These are phyloP conservation scores for Eurytoma adleriae DNA, from an alignment of 2,888 invertebrate species.

Conservation along the genomic window DNA sequence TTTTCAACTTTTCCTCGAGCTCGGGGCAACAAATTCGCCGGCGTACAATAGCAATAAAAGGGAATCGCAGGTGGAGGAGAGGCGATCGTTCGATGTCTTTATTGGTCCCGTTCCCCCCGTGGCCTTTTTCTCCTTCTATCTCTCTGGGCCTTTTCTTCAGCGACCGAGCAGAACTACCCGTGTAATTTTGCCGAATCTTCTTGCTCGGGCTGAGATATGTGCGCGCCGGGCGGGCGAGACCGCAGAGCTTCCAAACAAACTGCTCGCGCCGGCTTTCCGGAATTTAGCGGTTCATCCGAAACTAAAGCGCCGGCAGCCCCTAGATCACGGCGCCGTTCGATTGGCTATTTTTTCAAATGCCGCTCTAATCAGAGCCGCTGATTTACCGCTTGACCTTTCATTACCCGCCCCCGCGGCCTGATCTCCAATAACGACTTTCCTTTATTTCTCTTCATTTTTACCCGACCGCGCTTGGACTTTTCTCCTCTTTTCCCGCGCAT, in stretches of 20 bases:
- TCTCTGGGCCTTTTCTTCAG: neutral
- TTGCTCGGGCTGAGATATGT: conserved; percentile 28
- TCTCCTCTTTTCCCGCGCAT: neutral
- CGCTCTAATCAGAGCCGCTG: conserved; percentile 28
- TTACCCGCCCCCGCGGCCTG: neutral
- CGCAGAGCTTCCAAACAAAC: neutral
- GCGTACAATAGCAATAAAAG: conserved; percentile 60
- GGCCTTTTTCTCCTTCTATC: conserved; percentile 3
- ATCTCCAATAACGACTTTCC: too few relatives aligned
- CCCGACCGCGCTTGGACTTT: too few relatives aligned
- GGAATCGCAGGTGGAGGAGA: conserved; percentile 53
- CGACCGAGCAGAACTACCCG: conserved; percentile 11
- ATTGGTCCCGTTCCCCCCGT: conserved; percentile 30
- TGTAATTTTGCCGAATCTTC: conserved; percentile 35
- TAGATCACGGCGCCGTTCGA: conserved; percentile 21
- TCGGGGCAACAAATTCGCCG: conserved; percentile 56
- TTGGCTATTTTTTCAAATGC: conserved; percentile 21
- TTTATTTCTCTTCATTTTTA: too few relatives aligned
- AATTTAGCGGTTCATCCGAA: conserved; percentile 27
- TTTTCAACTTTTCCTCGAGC: neutral
- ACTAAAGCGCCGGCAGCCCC: conserved; percentile 1
- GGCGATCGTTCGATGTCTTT: conserved; percentile 48
- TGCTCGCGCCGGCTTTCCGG: neutral
- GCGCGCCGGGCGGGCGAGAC: neutral
- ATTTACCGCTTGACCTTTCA: conserved; percentile 37